Percentiles rank a stretch among this genome's conserved stretches.
phyloP scores from a whole-genome alignment of 1,140 invertebrate species.

The Plectrocnemia conspersa region DNA sequence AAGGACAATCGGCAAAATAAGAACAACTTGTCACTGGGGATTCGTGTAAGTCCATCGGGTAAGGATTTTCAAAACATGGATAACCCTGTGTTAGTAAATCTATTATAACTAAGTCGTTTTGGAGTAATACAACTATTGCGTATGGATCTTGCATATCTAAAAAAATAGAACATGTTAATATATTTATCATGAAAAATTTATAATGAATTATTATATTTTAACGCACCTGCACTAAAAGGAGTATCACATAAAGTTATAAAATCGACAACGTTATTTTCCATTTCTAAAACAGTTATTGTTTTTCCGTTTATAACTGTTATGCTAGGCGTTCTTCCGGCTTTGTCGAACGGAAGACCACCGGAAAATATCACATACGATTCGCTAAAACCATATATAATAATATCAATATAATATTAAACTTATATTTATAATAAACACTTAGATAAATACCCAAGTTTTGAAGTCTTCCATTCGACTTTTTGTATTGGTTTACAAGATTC shows the following conservation, averaged over 20 bases:
- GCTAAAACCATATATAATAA: constrained; percentile 46
- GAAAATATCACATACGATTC: constrained; percentile 92
- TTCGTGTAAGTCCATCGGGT: constrained; percentile 98
- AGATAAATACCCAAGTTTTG: constrained; percentile 73
- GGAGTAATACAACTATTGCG: constrained; percentile 93
- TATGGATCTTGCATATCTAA: constrained; percentile 95
- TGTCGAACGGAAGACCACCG: constrained; percentile 87
- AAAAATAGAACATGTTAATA: constrained; percentile 35
- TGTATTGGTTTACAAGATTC: constrained; percentile 88
- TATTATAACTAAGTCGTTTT: constrained; percentile 97
- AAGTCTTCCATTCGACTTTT: constrained; percentile 92
- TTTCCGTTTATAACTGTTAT: constrained; percentile 94
- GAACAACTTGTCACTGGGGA: constrained; percentile 93
- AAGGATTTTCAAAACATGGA: constrained; percentile 98
- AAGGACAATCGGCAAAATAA: constrained; percentile 96
- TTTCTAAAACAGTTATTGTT: constrained; percentile 94
- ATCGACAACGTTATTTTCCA: constrained; percentile 98
- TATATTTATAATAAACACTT: neutral
- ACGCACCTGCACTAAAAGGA: constrained; percentile 83
- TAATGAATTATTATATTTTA: constrained; percentile 16
- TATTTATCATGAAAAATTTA: constrained; percentile 4
- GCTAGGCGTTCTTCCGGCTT: constrained; percentile 84
- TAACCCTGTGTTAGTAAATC: constrained; percentile 92
- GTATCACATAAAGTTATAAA: constrained; percentile 94
- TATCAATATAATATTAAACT: neutral